Percentiles rank a stretch among this genome's conserved stretches.
phyloP scores from a whole-genome alignment of 2,113 vertebrate species.

The Pelusios castaneus region DNA sequence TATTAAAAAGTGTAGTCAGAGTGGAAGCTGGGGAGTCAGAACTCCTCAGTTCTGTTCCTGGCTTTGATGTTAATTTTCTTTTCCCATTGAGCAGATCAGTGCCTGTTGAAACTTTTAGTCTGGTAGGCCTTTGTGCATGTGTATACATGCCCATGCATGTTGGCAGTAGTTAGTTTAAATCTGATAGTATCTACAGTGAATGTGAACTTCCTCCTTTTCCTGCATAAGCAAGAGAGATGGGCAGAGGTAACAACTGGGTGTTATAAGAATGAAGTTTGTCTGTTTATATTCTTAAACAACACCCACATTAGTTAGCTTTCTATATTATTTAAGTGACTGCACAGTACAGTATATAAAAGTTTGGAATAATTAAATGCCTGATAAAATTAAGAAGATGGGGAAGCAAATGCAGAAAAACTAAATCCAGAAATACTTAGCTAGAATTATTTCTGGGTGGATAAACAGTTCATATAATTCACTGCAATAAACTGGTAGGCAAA shows the following conservation, averaged over 20 bases:
- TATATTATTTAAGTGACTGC: not conserved
- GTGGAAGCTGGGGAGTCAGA: not conserved
- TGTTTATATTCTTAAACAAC: not conserved
- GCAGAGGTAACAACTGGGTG: not conserved
- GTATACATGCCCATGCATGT: not conserved
- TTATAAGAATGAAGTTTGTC: not conserved
- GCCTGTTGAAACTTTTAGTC: not conserved
- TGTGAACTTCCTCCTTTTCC: constrained; percentile 1
- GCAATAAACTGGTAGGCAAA: not conserved
- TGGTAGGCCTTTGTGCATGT: not conserved
- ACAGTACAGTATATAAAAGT: not conserved
- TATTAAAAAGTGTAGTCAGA: not conserved
- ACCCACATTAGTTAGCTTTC: not conserved
- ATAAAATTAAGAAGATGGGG: not conserved
- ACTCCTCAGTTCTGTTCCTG: not conserved
- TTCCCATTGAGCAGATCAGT: not conserved
- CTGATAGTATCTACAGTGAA: constrained; percentile 45
- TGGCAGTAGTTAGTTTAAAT: not conserved
- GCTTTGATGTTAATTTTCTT: not conserved
- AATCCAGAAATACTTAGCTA: not conserved
- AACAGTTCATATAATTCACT: not conserved
- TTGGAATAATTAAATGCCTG: not conserved
- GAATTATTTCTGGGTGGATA: not conserved
- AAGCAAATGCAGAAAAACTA: not conserved
- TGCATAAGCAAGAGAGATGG: not conserved